These are phyloP conservation scores for Adelognathus sp. DNA, from an alignment of 2,888 invertebrate genomes.

Conservation along the genomic window DNA sequence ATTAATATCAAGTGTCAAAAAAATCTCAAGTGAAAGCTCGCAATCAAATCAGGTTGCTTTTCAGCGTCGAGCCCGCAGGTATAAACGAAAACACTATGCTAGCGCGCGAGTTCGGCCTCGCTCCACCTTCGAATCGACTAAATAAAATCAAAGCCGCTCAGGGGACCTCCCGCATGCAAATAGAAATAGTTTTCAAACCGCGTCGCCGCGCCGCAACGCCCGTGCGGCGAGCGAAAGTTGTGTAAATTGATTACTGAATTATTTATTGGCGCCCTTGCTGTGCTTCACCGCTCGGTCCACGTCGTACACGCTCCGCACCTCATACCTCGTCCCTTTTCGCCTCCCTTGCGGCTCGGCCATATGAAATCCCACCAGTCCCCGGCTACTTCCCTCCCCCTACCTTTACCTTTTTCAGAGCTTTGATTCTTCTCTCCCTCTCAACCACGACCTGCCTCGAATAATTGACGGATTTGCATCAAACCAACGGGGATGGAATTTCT, in stretches of 20 bases:
- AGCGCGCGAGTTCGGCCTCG: neutral
- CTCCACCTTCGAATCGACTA: constrained; percentile 51
- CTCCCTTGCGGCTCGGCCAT: neutral
- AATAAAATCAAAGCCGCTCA: constrained; percentile 71
- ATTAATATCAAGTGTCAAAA: no score
- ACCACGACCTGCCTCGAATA: neutral
- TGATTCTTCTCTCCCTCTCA: neutral
- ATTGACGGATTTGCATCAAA: neutral
- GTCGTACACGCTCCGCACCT: no score
- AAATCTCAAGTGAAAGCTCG: constrained; percentile 28
- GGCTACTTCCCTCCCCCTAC: neutral
- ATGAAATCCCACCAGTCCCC: neutral
- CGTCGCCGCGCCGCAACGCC: constrained; percentile 25
- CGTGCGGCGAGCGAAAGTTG: constrained; percentile 64
- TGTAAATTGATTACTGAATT: constrained; percentile 76
- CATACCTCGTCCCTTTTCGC: neutral
- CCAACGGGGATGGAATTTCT: neutral
- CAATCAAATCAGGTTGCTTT: constrained; percentile 68
- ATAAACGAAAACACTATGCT: constrained; percentile 38
- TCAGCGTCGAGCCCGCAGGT: constrained; percentile 1
- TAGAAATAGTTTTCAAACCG: constrained; percentile 64
- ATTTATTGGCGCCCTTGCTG: constrained; percentile 68
- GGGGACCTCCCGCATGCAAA: constrained; percentile 68
- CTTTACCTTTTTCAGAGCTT: neutral
- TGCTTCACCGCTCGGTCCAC: constrained; percentile 23